Evolutionary conservation across 2,113 vertebrate species (phyloP).

Genomic region (Ceyx cyanopectus): DNA sequence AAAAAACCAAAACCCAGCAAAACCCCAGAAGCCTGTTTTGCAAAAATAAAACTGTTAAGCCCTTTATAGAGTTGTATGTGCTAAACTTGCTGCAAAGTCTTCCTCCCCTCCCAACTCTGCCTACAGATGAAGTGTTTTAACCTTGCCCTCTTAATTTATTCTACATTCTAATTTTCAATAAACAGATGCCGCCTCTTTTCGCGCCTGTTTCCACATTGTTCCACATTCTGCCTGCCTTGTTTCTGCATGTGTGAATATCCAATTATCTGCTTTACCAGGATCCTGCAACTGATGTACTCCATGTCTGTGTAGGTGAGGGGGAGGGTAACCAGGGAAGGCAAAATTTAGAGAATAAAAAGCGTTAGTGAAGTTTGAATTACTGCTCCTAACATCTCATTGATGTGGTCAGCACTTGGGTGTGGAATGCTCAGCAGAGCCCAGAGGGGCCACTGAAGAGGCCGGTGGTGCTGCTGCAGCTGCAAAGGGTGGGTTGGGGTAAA

Average conservation of each 20-base stretch:
- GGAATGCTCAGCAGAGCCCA: not conserved
- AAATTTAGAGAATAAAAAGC: not conserved
- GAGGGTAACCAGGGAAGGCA: not conserved
- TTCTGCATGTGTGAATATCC: slow-evolving; percentile 67
- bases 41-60: not conserved
- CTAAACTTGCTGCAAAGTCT: slow-evolving; percentile 33
- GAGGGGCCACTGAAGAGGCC: not conserved
- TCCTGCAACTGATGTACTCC: slow-evolving; percentile 33
- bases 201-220: slow-evolving; percentile 59
- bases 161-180: slow-evolving; percentile 63
- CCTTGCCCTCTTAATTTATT: slow-evolving; percentile 69
- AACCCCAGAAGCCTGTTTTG: not conserved
- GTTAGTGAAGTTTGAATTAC: not conserved
- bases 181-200: slow-evolving; percentile 67
- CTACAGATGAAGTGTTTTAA: slow-evolving; percentile 52
- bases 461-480: not conserved
- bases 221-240: slow-evolving; percentile 55
- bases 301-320: slow-evolving; percentile 32
- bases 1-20: no score
- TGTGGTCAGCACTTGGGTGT: not conserved
- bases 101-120: slow-evolving; percentile 26
- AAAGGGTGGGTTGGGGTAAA: not conserved
- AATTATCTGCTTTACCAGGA: slow-evolving; percentile 45
- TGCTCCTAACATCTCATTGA: not conserved
- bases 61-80: not conserved